Evolutionary conservation across 2,797 vertebrate species (phyloP).

Genomic region (Rachycentron canadum): DNA sequence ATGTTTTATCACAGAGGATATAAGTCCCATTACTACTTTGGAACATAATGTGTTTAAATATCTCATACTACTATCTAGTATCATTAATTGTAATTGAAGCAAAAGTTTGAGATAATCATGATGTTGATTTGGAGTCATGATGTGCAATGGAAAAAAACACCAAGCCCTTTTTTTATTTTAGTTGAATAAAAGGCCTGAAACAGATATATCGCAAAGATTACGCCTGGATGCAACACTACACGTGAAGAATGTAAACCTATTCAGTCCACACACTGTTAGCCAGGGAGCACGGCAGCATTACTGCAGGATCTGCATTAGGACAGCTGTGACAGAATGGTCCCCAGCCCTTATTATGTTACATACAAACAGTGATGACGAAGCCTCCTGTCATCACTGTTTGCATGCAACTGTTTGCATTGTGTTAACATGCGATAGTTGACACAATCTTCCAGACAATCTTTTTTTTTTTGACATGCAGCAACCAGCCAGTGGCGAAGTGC

Average conservation of each 20-base stretch:
- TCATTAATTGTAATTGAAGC: too few relatives aligned
- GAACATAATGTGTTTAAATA: too few relatives aligned
- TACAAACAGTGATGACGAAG: slow-evolving; percentile 72
- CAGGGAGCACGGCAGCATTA: neutral
- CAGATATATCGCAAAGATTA: neutral
- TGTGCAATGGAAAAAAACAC: neutral
- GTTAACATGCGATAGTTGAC: slow-evolving; percentile 31
- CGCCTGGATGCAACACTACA: neutral
- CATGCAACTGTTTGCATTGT: neutral
- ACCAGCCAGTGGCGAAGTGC: slow-evolving; percentile 74
- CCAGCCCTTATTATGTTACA: slow-evolving; percentile 72
- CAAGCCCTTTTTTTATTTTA: neutral
- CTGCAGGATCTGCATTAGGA: slow-evolving; percentile 38
- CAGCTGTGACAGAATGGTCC: slow-evolving; percentile 67
- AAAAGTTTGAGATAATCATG: too few relatives aligned
- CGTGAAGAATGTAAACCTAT: neutral
- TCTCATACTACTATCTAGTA: too few relatives aligned
- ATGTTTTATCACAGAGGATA: too few relatives aligned
- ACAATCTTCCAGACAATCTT: slow-evolving; percentile 60
- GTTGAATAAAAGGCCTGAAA: neutral
- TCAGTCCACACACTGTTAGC: neutral
- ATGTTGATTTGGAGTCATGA: too few relatives aligned
- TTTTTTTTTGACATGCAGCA: slow-evolving; percentile 58
- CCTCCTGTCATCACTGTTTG: slow-evolving; percentile 4
- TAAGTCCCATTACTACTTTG: too few relatives aligned